Evolutionary conservation across 2,888 invertebrate genomes (phyloP).

Genomic region (Sesia apiformis): DNA sequence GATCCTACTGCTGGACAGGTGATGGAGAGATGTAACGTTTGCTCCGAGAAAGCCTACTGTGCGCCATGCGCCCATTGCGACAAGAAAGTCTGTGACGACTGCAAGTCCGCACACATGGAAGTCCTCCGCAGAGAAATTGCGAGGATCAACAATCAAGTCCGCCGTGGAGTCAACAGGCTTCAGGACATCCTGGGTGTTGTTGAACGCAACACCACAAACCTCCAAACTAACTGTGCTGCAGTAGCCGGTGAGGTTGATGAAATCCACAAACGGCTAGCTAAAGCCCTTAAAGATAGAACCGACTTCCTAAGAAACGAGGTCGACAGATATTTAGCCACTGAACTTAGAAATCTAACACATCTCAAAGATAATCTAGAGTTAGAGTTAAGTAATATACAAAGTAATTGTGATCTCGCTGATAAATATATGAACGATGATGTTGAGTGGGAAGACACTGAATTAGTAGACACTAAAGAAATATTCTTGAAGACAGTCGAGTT

Average conservation of each 20-base stretch:
- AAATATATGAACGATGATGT: slow-evolving; percentile 93
- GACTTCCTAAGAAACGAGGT: slow-evolving; percentile 91
- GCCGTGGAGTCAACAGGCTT: slow-evolving; percentile 89
- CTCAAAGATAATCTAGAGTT: slow-evolving; percentile 95
- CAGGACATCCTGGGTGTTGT: slow-evolving; percentile 89
- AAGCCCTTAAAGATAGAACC: slow-evolving; percentile 92
- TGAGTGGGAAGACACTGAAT: slow-evolving; percentile 93
- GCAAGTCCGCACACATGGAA: slow-evolving; percentile 97
- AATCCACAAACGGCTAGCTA: slow-evolving; percentile 88
- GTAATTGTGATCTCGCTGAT: slow-evolving; percentile 97
- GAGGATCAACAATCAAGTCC: slow-evolving; percentile 91
- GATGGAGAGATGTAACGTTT: slow-evolving; percentile 94
- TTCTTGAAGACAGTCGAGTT: slow-evolving; percentile 97
- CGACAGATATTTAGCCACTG: slow-evolving; percentile 92
- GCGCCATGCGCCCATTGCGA: slow-evolving; percentile 96
- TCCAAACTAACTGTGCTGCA: slow-evolving; percentile 91
- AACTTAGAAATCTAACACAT: slow-evolving; percentile 87
- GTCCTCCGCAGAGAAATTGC: slow-evolving; percentile 93
- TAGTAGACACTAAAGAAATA: slow-evolving; percentile 96
- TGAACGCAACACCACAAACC: slow-evolving; percentile 90
- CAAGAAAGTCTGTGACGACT: slow-evolving; percentile 96
- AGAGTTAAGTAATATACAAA: slow-evolving; percentile 95
- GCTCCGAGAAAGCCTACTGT: slow-evolving; percentile 93
- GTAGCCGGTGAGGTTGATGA: slow-evolving; percentile 96
- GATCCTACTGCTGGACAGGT: slow-evolving; percentile 93